Conservation (phyloP, 2,113 vertebrate genomes). For the Cyprinodon variegatus region DNA sequence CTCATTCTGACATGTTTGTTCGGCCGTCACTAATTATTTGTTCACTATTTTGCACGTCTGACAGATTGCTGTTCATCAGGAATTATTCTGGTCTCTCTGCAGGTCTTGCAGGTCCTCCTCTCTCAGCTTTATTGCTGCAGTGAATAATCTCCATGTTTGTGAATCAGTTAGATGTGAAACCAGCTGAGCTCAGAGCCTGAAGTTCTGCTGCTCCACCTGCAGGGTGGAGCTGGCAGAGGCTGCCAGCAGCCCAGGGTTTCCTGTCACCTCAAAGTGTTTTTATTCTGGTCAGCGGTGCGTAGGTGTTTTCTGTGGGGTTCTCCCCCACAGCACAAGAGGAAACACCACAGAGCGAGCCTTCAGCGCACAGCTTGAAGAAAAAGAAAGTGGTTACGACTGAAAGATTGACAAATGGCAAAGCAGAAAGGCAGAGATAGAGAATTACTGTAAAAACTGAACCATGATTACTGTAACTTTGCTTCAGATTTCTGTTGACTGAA, state of each 20-base stretch:
- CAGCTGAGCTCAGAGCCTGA: no score
- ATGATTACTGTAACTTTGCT: slow-evolving; percentile 53
- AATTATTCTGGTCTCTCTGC: no score
- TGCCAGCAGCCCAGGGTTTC: slow-evolving; percentile 39
- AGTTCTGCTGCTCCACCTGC: not conserved
- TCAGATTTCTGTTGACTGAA: slow-evolving; percentile 26
- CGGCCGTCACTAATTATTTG: no score
- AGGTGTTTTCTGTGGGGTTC: slow-evolving; percentile 48
- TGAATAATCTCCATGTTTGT: no score
- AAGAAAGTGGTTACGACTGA: slow-evolving; percentile 28
- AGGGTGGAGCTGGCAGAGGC: slow-evolving; percentile 1
- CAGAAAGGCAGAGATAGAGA: slow-evolving; percentile 26
- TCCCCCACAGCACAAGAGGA: slow-evolving; percentile 47
- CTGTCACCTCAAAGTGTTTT: slow-evolving; percentile 57
- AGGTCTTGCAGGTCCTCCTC: no score
- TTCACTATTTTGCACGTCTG: no score
- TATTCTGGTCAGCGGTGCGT: slow-evolving; percentile 58
- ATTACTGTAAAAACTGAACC: slow-evolving; percentile 65
- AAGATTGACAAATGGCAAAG: not conserved
- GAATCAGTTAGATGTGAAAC: no score
- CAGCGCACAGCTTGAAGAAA: slow-evolving; percentile 8
- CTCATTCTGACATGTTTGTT: no score
- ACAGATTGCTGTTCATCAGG: no score
- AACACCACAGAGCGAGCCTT: slow-evolving; percentile 22
- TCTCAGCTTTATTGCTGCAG: no score